Percentiles rank a stretch among this genome's conserved stretches.
Conservation (phyloP, 2,797 vertebrate species). For the Chlorospingus flavigularis region DNA sequence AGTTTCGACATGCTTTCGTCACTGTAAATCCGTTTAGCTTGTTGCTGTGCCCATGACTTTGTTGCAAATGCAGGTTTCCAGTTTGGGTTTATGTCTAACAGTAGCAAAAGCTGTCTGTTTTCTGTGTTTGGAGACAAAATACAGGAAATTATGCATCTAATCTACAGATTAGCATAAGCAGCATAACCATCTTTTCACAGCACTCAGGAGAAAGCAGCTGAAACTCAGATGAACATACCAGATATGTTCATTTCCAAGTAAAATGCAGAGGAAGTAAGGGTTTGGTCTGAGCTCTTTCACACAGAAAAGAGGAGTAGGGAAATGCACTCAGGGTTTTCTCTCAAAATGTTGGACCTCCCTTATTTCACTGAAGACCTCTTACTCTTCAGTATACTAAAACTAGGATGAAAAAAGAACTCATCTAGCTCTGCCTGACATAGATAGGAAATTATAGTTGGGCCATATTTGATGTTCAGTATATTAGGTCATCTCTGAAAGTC, state of each 20-base stretch:
- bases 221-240: neutral
- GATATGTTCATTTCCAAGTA: neutral
- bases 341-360: neutral
- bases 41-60: neutral
- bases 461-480: neutral
- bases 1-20: neutral
- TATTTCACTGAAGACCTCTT: neutral
- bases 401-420: neutral
- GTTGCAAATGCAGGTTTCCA: neutral
- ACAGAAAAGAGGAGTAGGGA: neutral
- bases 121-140: slow-evolving; percentile 7
- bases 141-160: neutral
- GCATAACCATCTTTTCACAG: neutral
- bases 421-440: neutral
- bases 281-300: neutral
- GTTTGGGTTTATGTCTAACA: neutral
- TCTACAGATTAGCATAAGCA: slow-evolving; percentile 16
- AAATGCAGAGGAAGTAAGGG: neutral
- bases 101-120: neutral
- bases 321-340: neutral
- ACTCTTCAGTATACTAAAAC: neutral
- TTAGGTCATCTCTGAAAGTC: too few relatives aligned
- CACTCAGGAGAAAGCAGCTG: neutral
- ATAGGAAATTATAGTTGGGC: neutral
- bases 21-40: neutral